phyloP scores from a whole-genome alignment of 30 jellyfish, hydroid and myxozoan species.

The Sanderia malayensis region DNA sequence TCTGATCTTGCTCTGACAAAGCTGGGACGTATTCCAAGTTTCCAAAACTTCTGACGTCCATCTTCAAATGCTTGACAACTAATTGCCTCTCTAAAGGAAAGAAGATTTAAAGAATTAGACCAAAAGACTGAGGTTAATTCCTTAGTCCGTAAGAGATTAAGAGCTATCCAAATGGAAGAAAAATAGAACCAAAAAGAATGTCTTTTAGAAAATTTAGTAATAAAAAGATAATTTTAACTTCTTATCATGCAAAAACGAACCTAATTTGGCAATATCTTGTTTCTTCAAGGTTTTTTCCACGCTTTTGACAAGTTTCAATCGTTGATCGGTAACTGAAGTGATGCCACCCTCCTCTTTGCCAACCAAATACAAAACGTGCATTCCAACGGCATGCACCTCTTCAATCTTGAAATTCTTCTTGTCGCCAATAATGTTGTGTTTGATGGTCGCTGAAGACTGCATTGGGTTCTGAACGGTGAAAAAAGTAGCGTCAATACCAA shows the following conservation, averaged over 20 bases:
- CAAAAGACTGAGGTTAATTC: too few relatives aligned
- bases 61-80: too few relatives aligned
- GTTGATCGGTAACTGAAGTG: slow-evolving; percentile 57
- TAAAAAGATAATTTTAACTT: too few relatives aligned
- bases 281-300: slow-evolving; percentile 15
- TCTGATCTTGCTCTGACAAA: slow-evolving; percentile 11
- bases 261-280: slow-evolving; percentile 18
- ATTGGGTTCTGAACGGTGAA: slow-evolving; percentile 66
- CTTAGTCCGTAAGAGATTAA: too few relatives aligned
- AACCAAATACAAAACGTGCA: slow-evolving; percentile 36
- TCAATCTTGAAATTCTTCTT: slow-evolving; percentile 50
- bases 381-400: slow-evolving; percentile 60
- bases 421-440: slow-evolving; percentile 57
- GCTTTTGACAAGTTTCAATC: slow-evolving; percentile 29
- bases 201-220: too few relatives aligned
- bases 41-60: slow-evolving; percentile 51
- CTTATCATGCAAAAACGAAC: too few relatives aligned
- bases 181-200: too few relatives aligned
- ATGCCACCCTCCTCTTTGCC: slow-evolving; percentile 55
- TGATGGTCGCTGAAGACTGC: slow-evolving; percentile 57
- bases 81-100: too few relatives aligned
- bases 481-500: too few relatives aligned
- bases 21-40: slow-evolving; percentile 34
- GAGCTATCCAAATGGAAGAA: too few relatives aligned
- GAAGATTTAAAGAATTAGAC: too few relatives aligned